Percentiles rank a stretch among this genome's conserved stretches.
These are phyloP conservation scores for Trichoplusia ni DNA, from an alignment of 1,140 invertebrate genomes.

Conservation along the genomic window DNA sequence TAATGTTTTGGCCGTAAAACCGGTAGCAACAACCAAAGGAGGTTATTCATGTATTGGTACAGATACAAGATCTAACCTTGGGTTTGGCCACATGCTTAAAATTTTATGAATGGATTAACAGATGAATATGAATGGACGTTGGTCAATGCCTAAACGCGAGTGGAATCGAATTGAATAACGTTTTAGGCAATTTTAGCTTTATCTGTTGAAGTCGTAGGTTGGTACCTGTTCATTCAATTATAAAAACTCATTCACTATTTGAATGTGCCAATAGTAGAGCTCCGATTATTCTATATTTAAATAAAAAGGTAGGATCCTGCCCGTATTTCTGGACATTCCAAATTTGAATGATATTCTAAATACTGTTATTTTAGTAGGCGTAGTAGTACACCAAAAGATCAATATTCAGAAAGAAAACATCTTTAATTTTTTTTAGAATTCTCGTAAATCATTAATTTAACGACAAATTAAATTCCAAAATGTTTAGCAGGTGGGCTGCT, in stretches of 20 bases:
- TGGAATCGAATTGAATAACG: conserved; percentile 31
- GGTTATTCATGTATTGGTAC: conserved; percentile 47
- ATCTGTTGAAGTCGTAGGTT: conserved; percentile 10
- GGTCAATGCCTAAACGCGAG: conserved; percentile 30
- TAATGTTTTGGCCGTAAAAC: conserved; percentile 67
- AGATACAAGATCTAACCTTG: conserved; percentile 43
- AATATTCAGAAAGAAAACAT: too few species aligned
- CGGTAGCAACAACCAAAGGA: conserved; percentile 65
- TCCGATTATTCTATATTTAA: too few species aligned
- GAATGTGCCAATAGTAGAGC: too few species aligned
- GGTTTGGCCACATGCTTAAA: conserved; percentile 32
- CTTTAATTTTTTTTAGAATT: too few species aligned
- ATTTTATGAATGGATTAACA: conserved; percentile 41
- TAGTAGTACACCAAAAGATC: background rate
- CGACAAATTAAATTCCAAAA: conserved; percentile 10
- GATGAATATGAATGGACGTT: conserved; percentile 38
- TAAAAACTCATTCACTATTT: background rate
- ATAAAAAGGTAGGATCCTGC: too few species aligned
- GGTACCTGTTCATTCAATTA: background rate
- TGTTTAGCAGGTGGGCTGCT: conserved; percentile 26
- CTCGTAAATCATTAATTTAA: conserved; percentile 26
- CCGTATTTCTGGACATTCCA: too few species aligned
- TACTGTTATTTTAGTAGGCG: too few species aligned
- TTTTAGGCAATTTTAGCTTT: conserved; percentile 11
- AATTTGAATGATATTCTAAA: too few species aligned